These are phyloP conservation scores for Cryptocheilus praepositus DNA, from an alignment of 2,888 invertebrate species.

Conservation along the genomic window DNA sequence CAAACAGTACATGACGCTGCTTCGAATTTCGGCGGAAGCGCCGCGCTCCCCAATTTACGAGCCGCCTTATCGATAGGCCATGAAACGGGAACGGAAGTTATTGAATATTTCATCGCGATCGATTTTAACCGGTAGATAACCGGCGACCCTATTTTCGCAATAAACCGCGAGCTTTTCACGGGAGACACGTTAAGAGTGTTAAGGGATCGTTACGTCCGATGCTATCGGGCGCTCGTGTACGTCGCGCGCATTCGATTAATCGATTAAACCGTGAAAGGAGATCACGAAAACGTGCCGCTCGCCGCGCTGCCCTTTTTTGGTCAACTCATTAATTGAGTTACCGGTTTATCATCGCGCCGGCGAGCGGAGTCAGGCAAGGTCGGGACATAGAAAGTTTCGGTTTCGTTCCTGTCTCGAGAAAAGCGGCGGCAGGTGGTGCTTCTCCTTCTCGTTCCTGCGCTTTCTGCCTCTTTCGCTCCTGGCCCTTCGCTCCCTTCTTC, in stretches of 20 bases:
- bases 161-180: too few species aligned
- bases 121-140: too few species aligned
- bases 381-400: constrained; percentile 19
- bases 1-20: too few species aligned
- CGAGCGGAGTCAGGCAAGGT: constrained; percentile 12
- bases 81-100: too few species aligned
- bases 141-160: too few species aligned
- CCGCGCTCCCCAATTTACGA: too few species aligned
- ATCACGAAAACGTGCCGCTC: constrained; percentile 13
- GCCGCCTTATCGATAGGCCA: too few species aligned
- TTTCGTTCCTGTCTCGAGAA: constrained; percentile 18
- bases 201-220: neutral
- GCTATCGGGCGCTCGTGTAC: neutral
- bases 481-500: too few species aligned
- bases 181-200: too few species aligned
- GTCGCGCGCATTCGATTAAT: constrained; percentile 17
- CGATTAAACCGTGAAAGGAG: constrained; percentile 19
- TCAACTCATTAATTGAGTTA: constrained; percentile 23
- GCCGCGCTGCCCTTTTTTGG: constrained; percentile 24
- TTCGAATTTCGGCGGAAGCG: too few species aligned
- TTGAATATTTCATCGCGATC: too few species aligned
- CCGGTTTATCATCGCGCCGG: constrained; percentile 26
- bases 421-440: constrained; percentile 25
- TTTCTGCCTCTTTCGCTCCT: neutral
- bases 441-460: neutral